phyloP scores from a whole-genome alignment of 1,140 invertebrate species.

The Pseudomyrmex cubaensis region DNA sequence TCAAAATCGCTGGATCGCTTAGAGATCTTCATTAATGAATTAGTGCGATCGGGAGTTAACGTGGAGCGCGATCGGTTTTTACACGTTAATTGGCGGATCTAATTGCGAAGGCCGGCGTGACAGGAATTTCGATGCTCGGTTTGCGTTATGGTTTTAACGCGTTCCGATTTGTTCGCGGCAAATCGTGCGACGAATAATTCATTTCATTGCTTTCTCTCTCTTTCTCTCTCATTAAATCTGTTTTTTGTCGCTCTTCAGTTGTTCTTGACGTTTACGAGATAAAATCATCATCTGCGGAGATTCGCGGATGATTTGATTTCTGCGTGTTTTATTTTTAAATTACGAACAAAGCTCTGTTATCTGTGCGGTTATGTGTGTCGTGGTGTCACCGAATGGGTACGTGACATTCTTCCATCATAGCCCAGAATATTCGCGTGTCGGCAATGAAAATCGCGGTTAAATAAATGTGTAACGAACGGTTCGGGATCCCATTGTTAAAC shows the following conservation, averaged over 20 bases:
- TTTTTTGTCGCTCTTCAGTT: constrained; percentile 53
- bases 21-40: constrained; percentile 9
- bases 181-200: constrained; percentile 68
- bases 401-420: constrained; percentile 2
- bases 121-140: constrained; percentile 43
- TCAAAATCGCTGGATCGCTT: background rate
- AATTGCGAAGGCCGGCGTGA: constrained; percentile 34
- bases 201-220: constrained; percentile 24
- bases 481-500: background rate
- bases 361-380: constrained; percentile 8
- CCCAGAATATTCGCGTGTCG: background rate
- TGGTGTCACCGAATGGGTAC: background rate
- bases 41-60: constrained; percentile 45
- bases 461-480: background rate
- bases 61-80: constrained; percentile 25
- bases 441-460: background rate
- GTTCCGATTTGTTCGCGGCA: constrained; percentile 60
- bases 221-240: constrained; percentile 3
- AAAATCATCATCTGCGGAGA: background rate
- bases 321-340: constrained; percentile 30
- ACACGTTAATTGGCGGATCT: constrained; percentile 41
- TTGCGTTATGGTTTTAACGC: constrained; percentile 63
- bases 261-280: constrained; percentile 54
- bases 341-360: constrained; percentile 20
- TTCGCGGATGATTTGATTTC: constrained; percentile 10